A percentile compares a stretch with the other conserved stretches of the same genome.
phyloP scores from a whole-genome alignment of 2,797 vertebrate species.

The Carcharodon carcharias region DNA sequence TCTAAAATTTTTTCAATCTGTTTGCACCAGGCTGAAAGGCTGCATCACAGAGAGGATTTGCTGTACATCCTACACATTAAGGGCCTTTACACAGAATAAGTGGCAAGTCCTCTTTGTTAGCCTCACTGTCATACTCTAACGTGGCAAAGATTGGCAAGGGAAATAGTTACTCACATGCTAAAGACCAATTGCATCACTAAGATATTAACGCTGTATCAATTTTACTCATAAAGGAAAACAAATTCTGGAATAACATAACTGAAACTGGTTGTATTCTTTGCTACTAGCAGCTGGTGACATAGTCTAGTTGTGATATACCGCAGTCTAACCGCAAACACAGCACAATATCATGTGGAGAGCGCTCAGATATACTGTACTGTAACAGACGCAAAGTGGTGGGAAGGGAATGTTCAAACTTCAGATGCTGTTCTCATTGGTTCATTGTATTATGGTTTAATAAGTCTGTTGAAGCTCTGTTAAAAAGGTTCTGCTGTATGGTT shows the following conservation, averaged over 20 bases:
- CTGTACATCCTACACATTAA: neutral
- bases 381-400: neutral
- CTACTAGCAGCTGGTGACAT: neutral
- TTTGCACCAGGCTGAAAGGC: neutral
- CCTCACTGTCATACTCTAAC: neutral
- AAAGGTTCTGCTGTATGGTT: neutral
- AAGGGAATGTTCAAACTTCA: neutral
- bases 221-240: neutral
- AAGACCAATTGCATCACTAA: neutral
- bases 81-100: neutral
- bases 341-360: neutral
- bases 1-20: neutral
- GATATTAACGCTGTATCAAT: neutral
- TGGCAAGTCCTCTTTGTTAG: neutral
- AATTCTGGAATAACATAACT: conserved; percentile 19
- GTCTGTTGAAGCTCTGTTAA: neutral
- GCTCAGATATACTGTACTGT: neutral
- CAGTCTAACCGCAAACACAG: neutral
- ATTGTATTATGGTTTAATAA: neutral
- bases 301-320: neutral
- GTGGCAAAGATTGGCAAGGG: neutral
- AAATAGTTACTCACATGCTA: neutral
- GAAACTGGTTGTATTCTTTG: neutral
- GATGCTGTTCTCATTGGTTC: neutral
- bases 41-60: neutral